Evolutionary conservation across 2,113 vertebrate species (phyloP), one percentile per base, ranked within the genome.

Genomic region (Gymnobelideus leadbeateri): DNA sequence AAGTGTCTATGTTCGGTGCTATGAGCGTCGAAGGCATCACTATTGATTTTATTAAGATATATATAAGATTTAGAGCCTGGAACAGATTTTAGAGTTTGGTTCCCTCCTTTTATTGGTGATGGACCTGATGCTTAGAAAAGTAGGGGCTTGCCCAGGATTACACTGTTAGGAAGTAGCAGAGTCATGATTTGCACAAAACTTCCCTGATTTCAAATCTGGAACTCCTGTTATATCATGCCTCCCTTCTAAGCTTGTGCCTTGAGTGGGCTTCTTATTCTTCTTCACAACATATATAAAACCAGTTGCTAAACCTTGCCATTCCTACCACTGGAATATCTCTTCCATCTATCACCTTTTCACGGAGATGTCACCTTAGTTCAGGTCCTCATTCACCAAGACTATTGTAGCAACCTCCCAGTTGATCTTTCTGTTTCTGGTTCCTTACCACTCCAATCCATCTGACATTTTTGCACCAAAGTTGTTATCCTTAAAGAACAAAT

Each of bases 401-500:
- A 46, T 3, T 77, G 19, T 49, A 89, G 31, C 23, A 95, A 25
- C 14, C 51, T 92, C 57, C n/a, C 50, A 49, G 55, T 37, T 94
- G 49, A 49, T 37, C 46, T 77, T 28, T 37, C 3, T 61, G 90
- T 25, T 11, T 92, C 16, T n/a, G 61, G 89, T 90, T 31, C 92
- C 8, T 68, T 53, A 94, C 92, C 93, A 31, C 25, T 77, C 91
- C 1, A 77, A 9, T 95, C 23, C 93, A 92, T 95, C 43, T 24
- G 55, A 37, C 2, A 46, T 50, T 95, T 95, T 93, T 28, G 94
- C 49, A 52, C 93, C 19, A 95, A 96, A 95, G 26, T 51, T 92
- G 77, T 21, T 25, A 90, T 94, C 95, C 50, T 93, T 51, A 90
- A 49, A 95, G 68, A 77, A 14, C 46, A 91, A 50, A 84, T 43